phyloP scores from a whole-genome alignment of 2,113 vertebrate genomes.

The Otis tarda region DNA sequence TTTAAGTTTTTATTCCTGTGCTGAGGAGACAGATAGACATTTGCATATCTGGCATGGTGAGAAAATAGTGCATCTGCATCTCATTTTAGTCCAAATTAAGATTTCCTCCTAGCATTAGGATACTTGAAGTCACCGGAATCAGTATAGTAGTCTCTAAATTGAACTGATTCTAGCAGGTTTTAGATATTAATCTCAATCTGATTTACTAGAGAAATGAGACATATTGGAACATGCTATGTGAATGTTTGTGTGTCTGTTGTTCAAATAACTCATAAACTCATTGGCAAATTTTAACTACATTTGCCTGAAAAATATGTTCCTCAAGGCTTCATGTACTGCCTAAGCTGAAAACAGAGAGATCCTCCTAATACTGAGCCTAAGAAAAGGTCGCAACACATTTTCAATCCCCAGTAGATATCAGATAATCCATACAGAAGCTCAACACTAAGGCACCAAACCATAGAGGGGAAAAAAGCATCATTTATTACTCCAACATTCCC shows the following conservation, averaged over 20 bases:
- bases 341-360: background rate
- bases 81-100: background rate
- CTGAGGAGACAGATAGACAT: background rate
- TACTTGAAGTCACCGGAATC: background rate
- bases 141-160: background rate
- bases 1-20: background rate
- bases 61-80: background rate
- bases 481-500: background rate
- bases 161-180: background rate
- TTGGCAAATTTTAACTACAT: background rate
- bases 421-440: background rate
- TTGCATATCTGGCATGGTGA: background rate
- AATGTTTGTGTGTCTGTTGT: background rate
- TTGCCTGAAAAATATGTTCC: background rate
- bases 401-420: background rate
- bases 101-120: background rate
- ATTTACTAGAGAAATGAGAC: background rate
- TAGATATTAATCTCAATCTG: background rate
- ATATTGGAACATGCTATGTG: background rate
- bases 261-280: background rate
- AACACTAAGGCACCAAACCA: background rate
- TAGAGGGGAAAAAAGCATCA: background rate
- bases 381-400: background rate
- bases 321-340: background rate
- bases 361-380: background rate